These are phyloP conservation scores for Diplolepis rosae DNA, from an alignment of 2,888 invertebrate genomes.

Conservation along the genomic window DNA sequence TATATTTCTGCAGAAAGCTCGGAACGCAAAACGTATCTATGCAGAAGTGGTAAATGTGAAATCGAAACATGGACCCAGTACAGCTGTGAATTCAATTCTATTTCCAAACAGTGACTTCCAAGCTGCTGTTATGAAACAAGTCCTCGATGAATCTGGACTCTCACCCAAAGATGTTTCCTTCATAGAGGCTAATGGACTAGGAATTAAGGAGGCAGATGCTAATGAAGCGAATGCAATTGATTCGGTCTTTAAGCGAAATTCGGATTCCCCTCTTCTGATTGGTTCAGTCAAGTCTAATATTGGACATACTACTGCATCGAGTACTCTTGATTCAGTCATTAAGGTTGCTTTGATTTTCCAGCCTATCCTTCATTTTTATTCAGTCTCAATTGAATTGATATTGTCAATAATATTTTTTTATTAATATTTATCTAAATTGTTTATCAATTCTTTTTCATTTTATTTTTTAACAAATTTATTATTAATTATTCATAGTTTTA, in stretches of 20 bases:
- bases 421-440: too few species aligned
- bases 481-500: too few species aligned
- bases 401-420: too few species aligned
- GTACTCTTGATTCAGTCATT: slow-evolving; percentile 34
- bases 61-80: slow-evolving; percentile 74
- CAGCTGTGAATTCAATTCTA: not conserved
- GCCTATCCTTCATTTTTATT: too few species aligned
- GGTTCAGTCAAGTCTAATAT: slow-evolving; percentile 53
- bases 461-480: too few species aligned
- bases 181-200: slow-evolving; percentile 75
- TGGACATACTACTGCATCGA: slow-evolving; percentile 32
- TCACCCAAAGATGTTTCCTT: slow-evolving; percentile 45
- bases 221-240: slow-evolving; percentile 51
- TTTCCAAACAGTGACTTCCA: slow-evolving; percentile 41
- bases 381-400: too few species aligned
- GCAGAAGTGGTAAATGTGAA: slow-evolving; percentile 69
- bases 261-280: slow-evolving; percentile 46
- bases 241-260: slow-evolving; percentile 43
- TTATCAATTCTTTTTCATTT: too few species aligned
- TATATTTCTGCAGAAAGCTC: slow-evolving; percentile 45
- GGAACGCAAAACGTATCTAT: slow-evolving; percentile 47
- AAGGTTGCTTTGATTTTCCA: too few species aligned
- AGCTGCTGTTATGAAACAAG: slow-evolving; percentile 38
- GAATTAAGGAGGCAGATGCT: slow-evolving; percentile 74
- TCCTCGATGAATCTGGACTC: slow-evolving; percentile 43